Conservation (phyloP, 2,888 invertebrate genomes). For the Cheilosia vulpina region DNA sequence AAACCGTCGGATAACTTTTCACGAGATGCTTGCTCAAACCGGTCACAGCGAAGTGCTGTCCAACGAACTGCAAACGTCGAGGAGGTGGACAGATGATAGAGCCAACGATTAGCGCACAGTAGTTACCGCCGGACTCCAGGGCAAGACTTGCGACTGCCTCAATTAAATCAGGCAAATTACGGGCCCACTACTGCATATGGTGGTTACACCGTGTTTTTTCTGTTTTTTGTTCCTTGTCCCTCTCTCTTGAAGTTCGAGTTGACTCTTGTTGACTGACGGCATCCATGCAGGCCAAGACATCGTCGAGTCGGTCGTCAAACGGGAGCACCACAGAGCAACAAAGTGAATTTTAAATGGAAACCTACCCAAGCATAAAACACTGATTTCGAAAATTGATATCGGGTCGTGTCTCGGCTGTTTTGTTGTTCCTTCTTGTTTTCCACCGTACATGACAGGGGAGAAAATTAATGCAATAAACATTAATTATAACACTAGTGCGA, state of each 20-base stretch:
- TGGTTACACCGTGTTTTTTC: slow-evolving; percentile 6
- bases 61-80: slow-evolving; percentile 23
- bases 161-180: slow-evolving; percentile 75
- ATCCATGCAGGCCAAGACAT: slow-evolving; percentile 25
- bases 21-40: slow-evolving; percentile 20
- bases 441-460: slow-evolving; percentile 69
- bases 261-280: slow-evolving; percentile 65
- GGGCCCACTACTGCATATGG: slow-evolving; percentile 59
- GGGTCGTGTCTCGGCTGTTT: slow-evolving; percentile 61
- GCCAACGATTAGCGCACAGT: slow-evolving; percentile 64
- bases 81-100: slow-evolving; percentile 74
- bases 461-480: slow-evolving; percentile 76
- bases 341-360: slow-evolving; percentile 75
- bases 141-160: slow-evolving; percentile 54
- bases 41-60: slow-evolving; percentile 15
- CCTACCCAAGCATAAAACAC: slow-evolving; percentile 74
- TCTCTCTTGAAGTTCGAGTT: slow-evolving; percentile 39
- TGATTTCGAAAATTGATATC: slow-evolving; percentile 75
- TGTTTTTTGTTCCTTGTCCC: background rate
- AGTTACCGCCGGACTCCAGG: slow-evolving; percentile 44
- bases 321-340: slow-evolving; percentile 59
- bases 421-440: slow-evolving; percentile 19
- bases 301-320: slow-evolving; percentile 46
- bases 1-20: slow-evolving; percentile 30
- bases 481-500: slow-evolving; percentile 75